Percentiles rank a stretch among this genome's conserved stretches.
Evolutionary conservation across 2,888 invertebrate species (phyloP).

Genomic region (Corythucha ciliata): DNA sequence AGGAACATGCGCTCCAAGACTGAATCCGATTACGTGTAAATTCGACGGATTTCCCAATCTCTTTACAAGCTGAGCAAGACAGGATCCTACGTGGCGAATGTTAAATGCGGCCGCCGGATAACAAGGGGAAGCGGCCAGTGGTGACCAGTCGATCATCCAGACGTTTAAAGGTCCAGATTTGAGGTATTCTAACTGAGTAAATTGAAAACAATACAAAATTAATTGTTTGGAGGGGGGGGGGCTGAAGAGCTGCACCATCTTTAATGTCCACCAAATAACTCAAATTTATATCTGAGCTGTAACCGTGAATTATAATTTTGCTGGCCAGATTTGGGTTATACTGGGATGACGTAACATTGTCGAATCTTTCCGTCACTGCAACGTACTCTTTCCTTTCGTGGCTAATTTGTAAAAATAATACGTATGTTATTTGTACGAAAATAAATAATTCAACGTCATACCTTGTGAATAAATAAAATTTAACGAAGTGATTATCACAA

Average conservation of each 20-base stretch:
- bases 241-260: too few species aligned
- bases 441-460: too few species aligned
- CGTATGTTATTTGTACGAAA: too few species aligned
- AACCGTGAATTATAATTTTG: slow-evolving; percentile 58
- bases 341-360: slow-evolving; percentile 47
- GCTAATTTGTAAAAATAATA: neutral
- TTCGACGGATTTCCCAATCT: slow-evolving; percentile 11
- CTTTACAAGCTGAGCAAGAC: slow-evolving; percentile 46
- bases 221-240: too few species aligned
- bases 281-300: slow-evolving; percentile 55
- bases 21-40: slow-evolving; percentile 57
- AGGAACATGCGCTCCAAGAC: slow-evolving; percentile 48
- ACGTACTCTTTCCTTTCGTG: slow-evolving; percentile 7
- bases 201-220: too few species aligned
- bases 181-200: slow-evolving; percentile 54
- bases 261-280: slow-evolving; percentile 49
- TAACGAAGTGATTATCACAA: too few species aligned
- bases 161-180: slow-evolving; percentile 48
- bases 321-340: slow-evolving; percentile 48
- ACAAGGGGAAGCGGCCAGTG: slow-evolving; percentile 51
- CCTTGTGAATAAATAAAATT: too few species aligned
- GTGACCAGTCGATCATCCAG: slow-evolving; percentile 55
- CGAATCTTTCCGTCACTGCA: slow-evolving; percentile 31
- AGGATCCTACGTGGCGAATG: slow-evolving; percentile 51
- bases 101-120: slow-evolving; percentile 56